Conservation (phyloP, 2,888 invertebrate species). For the Buathra laborator region DNA sequence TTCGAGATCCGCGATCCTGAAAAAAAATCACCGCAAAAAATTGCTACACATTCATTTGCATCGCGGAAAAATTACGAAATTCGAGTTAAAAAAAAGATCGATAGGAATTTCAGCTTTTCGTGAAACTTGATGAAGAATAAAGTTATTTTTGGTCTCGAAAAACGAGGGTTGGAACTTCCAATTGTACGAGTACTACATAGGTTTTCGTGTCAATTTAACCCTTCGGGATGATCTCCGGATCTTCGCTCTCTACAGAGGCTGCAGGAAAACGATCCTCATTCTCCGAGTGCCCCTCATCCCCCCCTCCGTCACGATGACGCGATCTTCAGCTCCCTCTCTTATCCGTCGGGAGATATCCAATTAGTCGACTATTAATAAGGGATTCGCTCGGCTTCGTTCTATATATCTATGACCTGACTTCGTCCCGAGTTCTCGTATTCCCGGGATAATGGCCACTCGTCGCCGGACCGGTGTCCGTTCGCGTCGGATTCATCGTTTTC, state of each 20-base stretch:
- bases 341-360: slow-evolving; percentile 76
- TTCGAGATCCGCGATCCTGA: too few relatives aligned
- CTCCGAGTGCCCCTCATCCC: neutral
- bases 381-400: slow-evolving; percentile 68
- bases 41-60: too few relatives aligned
- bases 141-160: neutral
- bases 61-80: too few relatives aligned
- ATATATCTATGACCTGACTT: slow-evolving; percentile 28
- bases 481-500: slow-evolving; percentile 27
- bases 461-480: slow-evolving; percentile 9
- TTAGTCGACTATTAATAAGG: slow-evolving; percentile 81
- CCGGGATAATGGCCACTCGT: slow-evolving; percentile 46
- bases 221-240: slow-evolving; percentile 4
- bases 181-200: neutral
- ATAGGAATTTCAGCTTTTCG: too few relatives aligned
- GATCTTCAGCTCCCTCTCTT: slow-evolving; percentile 66
- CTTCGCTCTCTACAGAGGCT: neutral
- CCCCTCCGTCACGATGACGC: slow-evolving; percentile 63
- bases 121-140: too few relatives aligned
- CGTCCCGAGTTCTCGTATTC: slow-evolving; percentile 27
- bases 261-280: slow-evolving; percentile 1
- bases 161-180: neutral
- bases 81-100: too few relatives aligned
- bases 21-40: too few relatives aligned
- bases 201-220: neutral